Base-by-base conservation (phyloP, 2,888 invertebrate species). In the Drosophila cognata region DNA sequence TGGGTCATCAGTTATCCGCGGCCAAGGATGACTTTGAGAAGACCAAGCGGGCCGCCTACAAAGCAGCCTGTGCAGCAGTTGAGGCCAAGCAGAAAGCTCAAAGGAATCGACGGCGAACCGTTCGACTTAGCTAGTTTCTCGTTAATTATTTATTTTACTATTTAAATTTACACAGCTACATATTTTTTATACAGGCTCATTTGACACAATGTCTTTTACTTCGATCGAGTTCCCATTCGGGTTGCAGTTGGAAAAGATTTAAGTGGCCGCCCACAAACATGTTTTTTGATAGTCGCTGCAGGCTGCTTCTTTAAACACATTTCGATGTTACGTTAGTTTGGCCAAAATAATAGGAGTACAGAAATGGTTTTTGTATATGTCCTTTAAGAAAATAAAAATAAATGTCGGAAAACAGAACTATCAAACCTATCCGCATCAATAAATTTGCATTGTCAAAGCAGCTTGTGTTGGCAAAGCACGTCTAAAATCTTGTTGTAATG, bases 11-110 rank as follows among this genome's bases (percentile, higher is more conserved):
- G 84, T 89, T 96, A 50, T 94, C 94, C 77, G 93, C 94, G 16
- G 95, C 96, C 0, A 95, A 95, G 71, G 93, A 94, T 0, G 96
- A 96, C 81, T 94, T 95, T 53, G 92, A 94, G 0, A 95, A 94
- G 29, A 96, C 96, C 0, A 96, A 95, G 86, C 95, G 95, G 73
- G 95, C 96, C 0, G 96, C 96, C 0, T 95, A 95, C 67, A 95
- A 94, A 69, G 96, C 96, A 0, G 95, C 95, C 31, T 94, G 95
- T 66, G 95, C 96, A 0, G 96, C 96, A 0, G 94, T 95, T 25
- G 95, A 95, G 29, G 96, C 96, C 8, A 95, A 95, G 77, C 94
- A 95, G 13, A 92, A 92, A 72, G 92, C 91, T 0, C 78, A 56
- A 56, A 38, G 56, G 8, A 56, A n/a, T n/a, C 38, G 56, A 8